Evolutionary conservation across 2,888 invertebrate genomes (phyloP).

Genomic region (Unio delphinus): DNA sequence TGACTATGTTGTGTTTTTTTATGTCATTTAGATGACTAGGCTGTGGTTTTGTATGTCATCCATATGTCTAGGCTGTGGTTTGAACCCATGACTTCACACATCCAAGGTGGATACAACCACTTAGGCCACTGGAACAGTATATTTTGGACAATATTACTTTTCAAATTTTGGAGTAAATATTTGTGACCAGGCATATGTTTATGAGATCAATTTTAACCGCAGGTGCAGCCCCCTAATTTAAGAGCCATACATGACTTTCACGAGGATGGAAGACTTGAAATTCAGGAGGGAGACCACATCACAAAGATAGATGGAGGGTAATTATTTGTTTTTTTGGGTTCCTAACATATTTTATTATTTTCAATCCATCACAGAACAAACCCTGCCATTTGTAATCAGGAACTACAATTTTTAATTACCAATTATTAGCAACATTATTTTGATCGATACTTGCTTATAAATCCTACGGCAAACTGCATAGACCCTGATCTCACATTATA

Average conservation of each 20-base stretch:
- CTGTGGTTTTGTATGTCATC: too few species aligned
- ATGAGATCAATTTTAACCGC: constrained; percentile 4
- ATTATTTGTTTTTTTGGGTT: constrained; percentile 8
- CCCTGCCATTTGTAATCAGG: neutral
- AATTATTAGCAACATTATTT: too few species aligned
- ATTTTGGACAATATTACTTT: neutral
- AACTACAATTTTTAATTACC: too few species aligned
- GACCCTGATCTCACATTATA: too few species aligned
- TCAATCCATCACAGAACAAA: constrained; percentile 1
- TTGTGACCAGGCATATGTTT: too few species aligned
- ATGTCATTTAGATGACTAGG: too few species aligned
- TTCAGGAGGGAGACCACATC: constrained; percentile 87
- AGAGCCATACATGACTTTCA: constrained; percentile 79
- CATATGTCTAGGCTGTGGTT: too few species aligned
- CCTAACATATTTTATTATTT: neutral
- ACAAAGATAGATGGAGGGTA: constrained; percentile 86
- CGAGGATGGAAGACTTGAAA: constrained; percentile 81
- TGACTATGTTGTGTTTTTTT: too few species aligned
- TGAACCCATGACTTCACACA: too few species aligned
- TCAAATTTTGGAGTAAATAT: too few species aligned
- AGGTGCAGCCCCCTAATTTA: constrained; percentile 80
- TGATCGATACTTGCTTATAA: too few species aligned
- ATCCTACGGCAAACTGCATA: too few species aligned
- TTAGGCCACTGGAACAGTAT: neutral
- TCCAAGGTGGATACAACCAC: constrained; percentile 5